Conservation (phyloP, 2,797 vertebrate genomes). For the Trematomus bernacchii region DNA sequence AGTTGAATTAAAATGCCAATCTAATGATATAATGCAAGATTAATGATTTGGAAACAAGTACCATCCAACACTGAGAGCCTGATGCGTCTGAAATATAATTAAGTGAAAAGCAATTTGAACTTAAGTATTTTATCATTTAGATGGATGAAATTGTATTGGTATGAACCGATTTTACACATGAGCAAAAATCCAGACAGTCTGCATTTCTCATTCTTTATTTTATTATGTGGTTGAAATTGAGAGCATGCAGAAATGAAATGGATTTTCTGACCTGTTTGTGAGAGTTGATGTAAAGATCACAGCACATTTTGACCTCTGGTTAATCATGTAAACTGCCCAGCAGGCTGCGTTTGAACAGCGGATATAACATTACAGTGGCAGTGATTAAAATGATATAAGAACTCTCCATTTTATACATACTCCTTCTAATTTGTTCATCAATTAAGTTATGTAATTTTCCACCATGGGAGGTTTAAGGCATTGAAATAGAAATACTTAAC, state of each 20-base stretch:
- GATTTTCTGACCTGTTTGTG: neutral
- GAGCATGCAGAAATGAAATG: neutral
- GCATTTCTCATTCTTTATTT: conserved; percentile 20
- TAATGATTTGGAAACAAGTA: conserved; percentile 29
- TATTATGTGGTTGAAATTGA: conserved; percentile 20
- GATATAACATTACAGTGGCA: neutral
- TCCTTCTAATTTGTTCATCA: conserved; percentile 64
- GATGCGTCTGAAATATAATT: conserved; percentile 30
- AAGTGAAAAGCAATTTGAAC: conserved; percentile 25
- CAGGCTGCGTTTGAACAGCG: neutral
- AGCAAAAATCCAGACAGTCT: conserved; percentile 43
- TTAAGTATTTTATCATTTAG: conserved; percentile 44
- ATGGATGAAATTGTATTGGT: conserved; percentile 48
- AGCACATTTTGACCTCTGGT: neutral
- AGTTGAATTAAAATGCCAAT: conserved; percentile 21
- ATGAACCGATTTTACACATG: conserved; percentile 64
- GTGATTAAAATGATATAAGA: conserved; percentile 13
- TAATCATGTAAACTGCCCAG: conserved; percentile 3
- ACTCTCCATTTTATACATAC: conserved; percentile 23
- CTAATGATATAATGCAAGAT: conserved; percentile 30
- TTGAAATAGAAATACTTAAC: conserved; percentile 77
- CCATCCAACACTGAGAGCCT: conserved; percentile 14
- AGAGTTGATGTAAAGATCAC: neutral
- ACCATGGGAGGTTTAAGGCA: conserved; percentile 64
- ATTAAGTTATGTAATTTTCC: conserved; percentile 63